Evolutionary conservation across 2,888 invertebrate genomes (phyloP).

Genomic region (Steromphala cineraria): DNA sequence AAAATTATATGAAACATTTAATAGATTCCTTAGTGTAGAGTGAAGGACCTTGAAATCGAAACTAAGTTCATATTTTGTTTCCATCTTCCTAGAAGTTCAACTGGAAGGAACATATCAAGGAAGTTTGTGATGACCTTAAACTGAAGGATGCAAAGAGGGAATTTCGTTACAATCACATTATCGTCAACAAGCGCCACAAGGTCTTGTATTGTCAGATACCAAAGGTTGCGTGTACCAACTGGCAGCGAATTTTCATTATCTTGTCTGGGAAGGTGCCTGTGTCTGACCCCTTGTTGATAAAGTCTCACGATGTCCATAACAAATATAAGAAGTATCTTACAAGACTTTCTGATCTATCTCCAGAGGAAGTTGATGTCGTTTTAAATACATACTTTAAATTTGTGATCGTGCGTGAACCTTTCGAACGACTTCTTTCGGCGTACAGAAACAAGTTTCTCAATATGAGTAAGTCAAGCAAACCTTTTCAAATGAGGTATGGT

Average conservation of each 20-base stretch:
- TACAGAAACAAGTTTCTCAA: slow-evolving; percentile 89
- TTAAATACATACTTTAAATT: slow-evolving; percentile 88
- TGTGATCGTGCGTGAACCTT: slow-evolving; percentile 91
- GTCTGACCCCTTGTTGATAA: slow-evolving; percentile 52
- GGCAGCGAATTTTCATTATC: slow-evolving; percentile 92
- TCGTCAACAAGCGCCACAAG: slow-evolving; percentile 84
- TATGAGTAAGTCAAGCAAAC: slow-evolving; percentile 75
- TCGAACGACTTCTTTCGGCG: slow-evolving; percentile 92
- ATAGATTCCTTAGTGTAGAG: too few relatives aligned
- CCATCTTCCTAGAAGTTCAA: not conserved
- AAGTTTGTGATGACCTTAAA: not conserved
- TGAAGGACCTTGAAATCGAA: too few relatives aligned
- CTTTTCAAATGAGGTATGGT: slow-evolving; percentile 79
- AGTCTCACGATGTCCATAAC: slow-evolving; percentile 55
- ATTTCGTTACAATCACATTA: slow-evolving; percentile 1
- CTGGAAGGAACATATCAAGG: not conserved
- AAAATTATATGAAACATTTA: too few relatives aligned
- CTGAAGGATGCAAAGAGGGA: not conserved
- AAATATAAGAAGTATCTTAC: slow-evolving; percentile 52
- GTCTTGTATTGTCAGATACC: slow-evolving; percentile 95
- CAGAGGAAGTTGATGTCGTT: slow-evolving; percentile 81
- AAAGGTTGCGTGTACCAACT: slow-evolving; percentile 94
- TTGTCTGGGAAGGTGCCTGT: slow-evolving; percentile 79
- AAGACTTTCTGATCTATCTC: slow-evolving; percentile 53
- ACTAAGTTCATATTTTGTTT: too few relatives aligned